Percentiles rank a stretch among this genome's conserved stretches.
Evolutionary conservation across 2,797 vertebrate species (phyloP).

Genomic region (Leptatherina wallacei): DNA sequence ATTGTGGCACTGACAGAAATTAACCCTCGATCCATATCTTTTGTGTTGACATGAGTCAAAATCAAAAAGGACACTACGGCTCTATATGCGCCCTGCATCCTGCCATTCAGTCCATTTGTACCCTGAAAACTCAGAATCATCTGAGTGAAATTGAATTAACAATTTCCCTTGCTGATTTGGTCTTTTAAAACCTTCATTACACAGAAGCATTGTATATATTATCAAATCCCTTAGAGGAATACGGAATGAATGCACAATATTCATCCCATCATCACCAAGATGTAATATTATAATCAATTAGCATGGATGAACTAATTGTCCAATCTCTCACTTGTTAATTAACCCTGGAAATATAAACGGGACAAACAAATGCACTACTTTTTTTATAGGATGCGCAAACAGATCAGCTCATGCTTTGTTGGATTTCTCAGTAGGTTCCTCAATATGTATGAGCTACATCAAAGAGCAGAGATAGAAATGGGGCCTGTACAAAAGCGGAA

Average conservation of each 20-base stretch:
- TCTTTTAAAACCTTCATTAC: constrained; percentile 80
- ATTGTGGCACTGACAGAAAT: constrained; percentile 59
- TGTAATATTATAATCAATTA: constrained; percentile 84
- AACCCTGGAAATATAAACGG: constrained; percentile 74
- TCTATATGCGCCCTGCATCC: constrained; percentile 29
- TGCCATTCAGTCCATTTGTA: constrained; percentile 52
- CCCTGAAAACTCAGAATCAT: constrained; percentile 56
- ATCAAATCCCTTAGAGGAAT: constrained; percentile 74
- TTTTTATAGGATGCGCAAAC: constrained; percentile 56
- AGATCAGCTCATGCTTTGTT: constrained; percentile 57
- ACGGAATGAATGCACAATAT: constrained; percentile 56
- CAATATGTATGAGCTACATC: constrained; percentile 84
- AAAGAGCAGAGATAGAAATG: constrained; percentile 74
- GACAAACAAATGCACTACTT: constrained; percentile 68
- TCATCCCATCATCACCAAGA: constrained; percentile 73
- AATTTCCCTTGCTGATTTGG: constrained; percentile 77
- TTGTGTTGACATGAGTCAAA: constrained; percentile 56
- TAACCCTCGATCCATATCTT: constrained; percentile 56
- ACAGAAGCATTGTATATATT: constrained; percentile 78
- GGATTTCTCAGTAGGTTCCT: constrained; percentile 68
- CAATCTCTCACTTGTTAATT: constrained; percentile 80
- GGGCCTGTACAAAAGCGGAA: constrained; percentile 59
- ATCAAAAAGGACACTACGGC: constrained; percentile 60
- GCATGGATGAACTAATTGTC: constrained; percentile 78
- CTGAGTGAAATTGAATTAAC: constrained; percentile 77